These are phyloP conservation scores for Carpatolechia fugitivella DNA, from an alignment of 2,888 invertebrate species.

Conservation along the genomic window DNA sequence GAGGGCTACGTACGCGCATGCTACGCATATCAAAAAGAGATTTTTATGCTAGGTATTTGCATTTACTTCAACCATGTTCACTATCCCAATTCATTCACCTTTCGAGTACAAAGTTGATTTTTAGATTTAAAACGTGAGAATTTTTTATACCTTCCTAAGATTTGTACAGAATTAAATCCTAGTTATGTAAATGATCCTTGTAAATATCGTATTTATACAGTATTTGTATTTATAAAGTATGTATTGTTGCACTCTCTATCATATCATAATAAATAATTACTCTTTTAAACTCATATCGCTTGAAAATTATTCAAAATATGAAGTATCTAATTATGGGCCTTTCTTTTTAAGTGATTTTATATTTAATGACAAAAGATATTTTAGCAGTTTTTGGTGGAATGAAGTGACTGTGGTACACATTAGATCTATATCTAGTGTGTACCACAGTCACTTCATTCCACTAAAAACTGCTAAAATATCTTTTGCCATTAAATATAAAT, in stretches of 20 bases:
- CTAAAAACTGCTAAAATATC: too few species aligned
- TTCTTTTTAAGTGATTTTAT: too few species aligned
- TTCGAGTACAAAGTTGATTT: slow-evolving; percentile 47
- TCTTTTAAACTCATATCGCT: slow-evolving; percentile 1
- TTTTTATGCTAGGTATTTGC: not conserved
- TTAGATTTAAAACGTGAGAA: slow-evolving; percentile 22
- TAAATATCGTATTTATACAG: slow-evolving; percentile 44
- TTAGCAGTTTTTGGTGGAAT: too few species aligned
- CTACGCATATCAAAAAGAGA: not conserved
- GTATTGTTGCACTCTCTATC: slow-evolving; percentile 15
- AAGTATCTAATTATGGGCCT: not conserved
- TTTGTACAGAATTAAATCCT: slow-evolving; percentile 25
- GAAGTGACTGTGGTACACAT: too few species aligned
- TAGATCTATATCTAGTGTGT: too few species aligned
- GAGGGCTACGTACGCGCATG: too few species aligned
- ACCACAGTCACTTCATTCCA: too few species aligned
- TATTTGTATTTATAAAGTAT: slow-evolving; percentile 30
- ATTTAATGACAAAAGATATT: too few species aligned
- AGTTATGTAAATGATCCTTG: slow-evolving; percentile 31
- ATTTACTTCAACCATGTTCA: not conserved
- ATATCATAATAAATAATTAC: slow-evolving; percentile 2
- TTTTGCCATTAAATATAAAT: too few species aligned
- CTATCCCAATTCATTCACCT: slow-evolving; percentile 27
- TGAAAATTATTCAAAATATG: not conserved
- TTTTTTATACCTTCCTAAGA: slow-evolving; percentile 21